Conservation (phyloP, 2,888 invertebrate species). For the Mylabris sibirica region DNA sequence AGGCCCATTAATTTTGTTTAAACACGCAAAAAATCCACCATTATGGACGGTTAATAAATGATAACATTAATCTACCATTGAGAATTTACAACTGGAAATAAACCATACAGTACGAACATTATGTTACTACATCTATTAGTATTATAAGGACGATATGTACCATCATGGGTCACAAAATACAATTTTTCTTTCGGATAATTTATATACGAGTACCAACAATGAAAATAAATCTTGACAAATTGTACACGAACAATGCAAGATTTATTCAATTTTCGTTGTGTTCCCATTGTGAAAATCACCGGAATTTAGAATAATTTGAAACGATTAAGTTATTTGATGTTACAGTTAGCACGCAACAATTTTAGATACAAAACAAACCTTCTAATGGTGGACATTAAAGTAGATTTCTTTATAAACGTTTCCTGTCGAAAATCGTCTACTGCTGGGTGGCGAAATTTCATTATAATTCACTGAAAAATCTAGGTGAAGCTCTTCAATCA, state of each 20-base stretch:
- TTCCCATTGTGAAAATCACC: neutral
- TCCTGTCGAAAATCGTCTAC: neutral
- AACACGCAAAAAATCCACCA: neutral
- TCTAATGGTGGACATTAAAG: neutral
- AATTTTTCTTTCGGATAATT: conserved; percentile 35
- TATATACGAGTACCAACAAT: conserved; percentile 27
- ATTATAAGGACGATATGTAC: conserved; percentile 44
- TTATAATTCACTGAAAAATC: neutral
- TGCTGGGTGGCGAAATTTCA: neutral
- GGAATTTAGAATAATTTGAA: neutral
- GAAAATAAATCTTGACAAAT: conserved; percentile 39
- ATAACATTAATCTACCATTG: conserved; percentile 44
- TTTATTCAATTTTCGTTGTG: conserved; percentile 25
- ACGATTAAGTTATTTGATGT: neutral
- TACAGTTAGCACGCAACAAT: neutral
- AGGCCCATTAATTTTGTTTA: neutral
- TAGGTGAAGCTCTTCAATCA: neutral
- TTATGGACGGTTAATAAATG: conserved; percentile 42
- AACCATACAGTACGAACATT: conserved; percentile 38
- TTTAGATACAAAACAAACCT: neutral
- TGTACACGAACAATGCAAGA: conserved; percentile 33
- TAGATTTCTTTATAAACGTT: conserved; percentile 11
- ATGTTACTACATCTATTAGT: conserved; percentile 49
- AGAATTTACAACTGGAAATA: conserved; percentile 46
- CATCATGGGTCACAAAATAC: conserved; percentile 32